Percentiles rank a stretch among this genome's conserved stretches.
These are phyloP conservation scores for Varanus salvator DNA, from an alignment of 2,113 vertebrate genomes.

Conservation along the genomic window DNA sequence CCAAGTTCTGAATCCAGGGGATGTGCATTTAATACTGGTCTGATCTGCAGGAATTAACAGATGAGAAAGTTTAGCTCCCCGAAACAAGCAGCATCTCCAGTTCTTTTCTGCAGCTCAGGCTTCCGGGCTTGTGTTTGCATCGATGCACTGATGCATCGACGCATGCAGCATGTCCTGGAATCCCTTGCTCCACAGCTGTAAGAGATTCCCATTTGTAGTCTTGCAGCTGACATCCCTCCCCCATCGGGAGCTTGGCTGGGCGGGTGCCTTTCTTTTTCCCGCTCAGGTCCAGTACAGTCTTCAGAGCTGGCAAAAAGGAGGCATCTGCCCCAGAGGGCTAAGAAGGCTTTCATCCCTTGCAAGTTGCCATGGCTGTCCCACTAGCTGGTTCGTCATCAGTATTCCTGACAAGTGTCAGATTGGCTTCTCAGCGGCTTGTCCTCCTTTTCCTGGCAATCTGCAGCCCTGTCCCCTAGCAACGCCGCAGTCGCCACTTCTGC, in stretches of 20 bases:
- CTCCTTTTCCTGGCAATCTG: slow-evolving; percentile 50
- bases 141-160: no score
- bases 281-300: background rate
- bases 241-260: no score
- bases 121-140: no score
- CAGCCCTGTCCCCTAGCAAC: slow-evolving; percentile 38
- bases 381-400: slow-evolving; percentile 32
- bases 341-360: background rate
- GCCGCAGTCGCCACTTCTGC: slow-evolving; percentile 35
- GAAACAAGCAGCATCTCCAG: no score
- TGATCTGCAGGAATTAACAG: background rate
- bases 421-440: slow-evolving; percentile 34
- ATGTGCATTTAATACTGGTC: background rate
- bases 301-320: background rate
- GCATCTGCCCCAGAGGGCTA: background rate
- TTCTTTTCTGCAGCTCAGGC: background rate
- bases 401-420: slow-evolving; percentile 62
- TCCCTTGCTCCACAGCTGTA: background rate
- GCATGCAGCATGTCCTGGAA: background rate
- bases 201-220: background rate
- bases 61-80: background rate
- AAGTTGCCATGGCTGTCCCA: slow-evolving; percentile 38
- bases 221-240: background rate
- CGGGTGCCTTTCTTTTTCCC: background rate
- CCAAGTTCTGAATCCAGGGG: background rate